Conservation (phyloP, 1,140 invertebrate genomes). For the Cryptotermes secundus region DNA sequence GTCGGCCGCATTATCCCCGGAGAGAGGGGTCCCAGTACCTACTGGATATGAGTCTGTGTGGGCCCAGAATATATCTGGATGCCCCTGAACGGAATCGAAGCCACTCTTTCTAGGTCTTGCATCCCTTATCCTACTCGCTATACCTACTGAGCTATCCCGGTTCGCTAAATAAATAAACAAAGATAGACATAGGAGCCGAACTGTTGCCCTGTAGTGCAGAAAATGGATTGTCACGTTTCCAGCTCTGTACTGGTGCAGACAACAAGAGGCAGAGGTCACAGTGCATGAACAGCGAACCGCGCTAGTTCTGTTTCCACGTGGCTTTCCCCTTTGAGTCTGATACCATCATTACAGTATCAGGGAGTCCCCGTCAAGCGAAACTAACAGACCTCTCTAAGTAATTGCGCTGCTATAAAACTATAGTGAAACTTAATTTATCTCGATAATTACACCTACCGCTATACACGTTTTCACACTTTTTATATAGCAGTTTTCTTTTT, state of each 20-base stretch:
- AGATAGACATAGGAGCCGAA: too few relatives aligned
- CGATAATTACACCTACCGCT: not conserved
- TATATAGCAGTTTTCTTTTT: not conserved
- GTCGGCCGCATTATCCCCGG: too few relatives aligned
- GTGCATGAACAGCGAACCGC: not conserved
- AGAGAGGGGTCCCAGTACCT: too few relatives aligned
- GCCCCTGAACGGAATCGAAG: too few relatives aligned
- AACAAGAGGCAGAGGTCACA: not conserved
- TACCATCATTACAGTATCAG: not conserved
- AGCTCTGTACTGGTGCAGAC: not conserved
- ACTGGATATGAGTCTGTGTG: too few relatives aligned
- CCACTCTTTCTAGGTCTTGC: too few relatives aligned
- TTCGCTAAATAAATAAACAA: too few relatives aligned
- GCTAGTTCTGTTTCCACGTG: not conserved
- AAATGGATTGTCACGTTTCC: not conserved
- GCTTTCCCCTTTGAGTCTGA: not conserved
- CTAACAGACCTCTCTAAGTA: not conserved
- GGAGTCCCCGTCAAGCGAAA: not conserved
- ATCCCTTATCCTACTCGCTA: too few relatives aligned
- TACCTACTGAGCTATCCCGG: too few relatives aligned
- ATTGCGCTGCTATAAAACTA: not conserved
- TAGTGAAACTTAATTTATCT: conserved; percentile 6
- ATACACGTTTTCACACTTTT: not conserved
- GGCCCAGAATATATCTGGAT: too few relatives aligned
- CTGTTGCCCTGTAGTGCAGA: not conserved